Base-by-base conservation (phyloP, 1,140 invertebrate species). In the Sinella curviseta region DNA sequence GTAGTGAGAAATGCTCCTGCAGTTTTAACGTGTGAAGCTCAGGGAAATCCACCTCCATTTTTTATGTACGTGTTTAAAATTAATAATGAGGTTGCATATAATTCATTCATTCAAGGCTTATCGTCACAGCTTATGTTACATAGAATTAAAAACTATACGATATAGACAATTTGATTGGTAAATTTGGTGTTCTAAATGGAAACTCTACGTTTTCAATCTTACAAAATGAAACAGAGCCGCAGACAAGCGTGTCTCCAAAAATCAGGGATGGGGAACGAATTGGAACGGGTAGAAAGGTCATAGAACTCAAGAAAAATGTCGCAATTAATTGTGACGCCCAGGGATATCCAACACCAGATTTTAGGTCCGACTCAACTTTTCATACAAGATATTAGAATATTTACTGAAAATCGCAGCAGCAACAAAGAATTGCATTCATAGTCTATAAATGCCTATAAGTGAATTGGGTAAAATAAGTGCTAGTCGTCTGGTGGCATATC, bases 281-380 rank as follows among this genome's bases (percentile, higher is more conserved):
- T 14, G 65, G 65, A 8, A 70, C 65, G 26, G 39, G 73, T 26
- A 31, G 28, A n/a, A 74, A 35, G 33, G 39, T 20, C 26, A 60
- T 33, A 78, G 34, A 39, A 8, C 3, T 20, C 28, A 70, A 70
- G 65, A 30, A 33, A 30, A 70, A 33, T 33, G 65, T 70, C 12
- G 65, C 65, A 30, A 3, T 70, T 4, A 30, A 70, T 33, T 90
- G 91, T 85, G 89, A 91, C 74, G 86, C 88, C 34, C 85, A 87
- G 85, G 87, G 86, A n/a, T 86, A 89, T 84, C 91, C 90, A 83
- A 86, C 92, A 84, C 91, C 91, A 82, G 86, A 89, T 82, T 91
- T 89, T 86, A 91, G 91, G 91, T 92, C 86, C 86, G 88, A n/a
- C n/a, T n/a, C n/a, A 89, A 89, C 85, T 36, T 14, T 8, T 34